Evolutionary conservation across 2,888 invertebrate genomes (phyloP).

Genomic region (Pachymerium ferrugineum): DNA sequence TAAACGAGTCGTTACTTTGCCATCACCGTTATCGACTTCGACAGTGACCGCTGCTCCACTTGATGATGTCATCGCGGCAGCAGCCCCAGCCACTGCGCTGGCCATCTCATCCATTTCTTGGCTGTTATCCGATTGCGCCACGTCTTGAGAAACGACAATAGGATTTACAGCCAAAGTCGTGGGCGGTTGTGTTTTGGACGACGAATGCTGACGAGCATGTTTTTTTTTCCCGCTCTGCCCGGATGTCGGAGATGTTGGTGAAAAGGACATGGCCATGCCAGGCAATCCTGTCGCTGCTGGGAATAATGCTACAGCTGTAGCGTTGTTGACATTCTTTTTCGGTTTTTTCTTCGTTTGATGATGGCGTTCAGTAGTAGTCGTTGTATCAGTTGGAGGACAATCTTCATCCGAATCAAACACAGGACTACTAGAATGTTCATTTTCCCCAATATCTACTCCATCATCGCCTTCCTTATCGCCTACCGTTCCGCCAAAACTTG

Average conservation of each 20-base stretch:
- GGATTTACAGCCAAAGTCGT: constrained; percentile 46
- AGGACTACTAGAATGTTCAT: constrained; percentile 79
- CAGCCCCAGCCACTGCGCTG: constrained; percentile 3
- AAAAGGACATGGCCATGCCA: constrained; percentile 29
- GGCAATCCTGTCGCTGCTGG: constrained; percentile 30
- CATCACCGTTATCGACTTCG: constrained; percentile 48
- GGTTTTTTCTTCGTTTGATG: constrained; percentile 20
- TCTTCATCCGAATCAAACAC: constrained; percentile 95
- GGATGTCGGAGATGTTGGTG: not conserved
- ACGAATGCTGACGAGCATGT: not conserved
- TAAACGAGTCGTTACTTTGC: constrained; percentile 48
- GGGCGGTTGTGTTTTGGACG: constrained; percentile 31
- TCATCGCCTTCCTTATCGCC: constrained; percentile 41
- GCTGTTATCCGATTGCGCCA: constrained; percentile 80
- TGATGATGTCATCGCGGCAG: not conserved
- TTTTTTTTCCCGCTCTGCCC: not conserved
- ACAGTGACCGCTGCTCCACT: constrained; percentile 48
- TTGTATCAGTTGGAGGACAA: constrained; percentile 38
- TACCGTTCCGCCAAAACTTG: constrained; percentile 40
- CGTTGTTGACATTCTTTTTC: constrained; percentile 28
- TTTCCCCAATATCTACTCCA: constrained; percentile 49
- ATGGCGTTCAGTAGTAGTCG: constrained; percentile 20
- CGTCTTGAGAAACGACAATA: constrained; percentile 57
- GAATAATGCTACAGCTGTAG: constrained; percentile 22
- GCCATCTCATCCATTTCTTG: constrained; percentile 48